These are phyloP conservation scores for Tanaodytes sp. DNA, from an alignment of 2,888 invertebrate species.

Conservation along the genomic window DNA sequence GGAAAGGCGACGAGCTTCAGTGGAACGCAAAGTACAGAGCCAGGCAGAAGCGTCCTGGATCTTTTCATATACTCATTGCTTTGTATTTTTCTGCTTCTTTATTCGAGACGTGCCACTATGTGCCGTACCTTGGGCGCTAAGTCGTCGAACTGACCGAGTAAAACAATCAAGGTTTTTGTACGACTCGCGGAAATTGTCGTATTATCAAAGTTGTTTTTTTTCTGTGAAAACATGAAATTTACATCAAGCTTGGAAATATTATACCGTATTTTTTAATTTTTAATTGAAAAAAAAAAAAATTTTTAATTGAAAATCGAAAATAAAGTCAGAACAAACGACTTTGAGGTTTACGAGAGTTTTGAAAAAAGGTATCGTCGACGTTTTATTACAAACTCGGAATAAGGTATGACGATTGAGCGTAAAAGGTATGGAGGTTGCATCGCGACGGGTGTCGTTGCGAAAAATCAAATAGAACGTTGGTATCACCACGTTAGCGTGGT, in stretches of 20 bases:
- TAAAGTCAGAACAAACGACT: no score
- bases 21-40: conserved; percentile 52
- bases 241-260: no score
- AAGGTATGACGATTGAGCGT: conserved; percentile 41
- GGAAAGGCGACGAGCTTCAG: conserved; percentile 64
- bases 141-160: no score
- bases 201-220: no score
- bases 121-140: conserved; percentile 44
- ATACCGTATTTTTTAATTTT: no score
- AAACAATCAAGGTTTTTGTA: no score
- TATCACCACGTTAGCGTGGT: conserved; percentile 32
- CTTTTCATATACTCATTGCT: conserved; percentile 54
- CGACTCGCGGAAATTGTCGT: no score
- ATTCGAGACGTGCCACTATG: conserved; percentile 43
- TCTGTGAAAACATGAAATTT: no score
- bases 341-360: conserved; percentile 27
- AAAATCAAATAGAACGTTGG: conserved; percentile 42
- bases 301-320: no score
- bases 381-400: conserved; percentile 47
- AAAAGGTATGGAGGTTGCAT: conserved; percentile 46
- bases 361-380: conserved; percentile 33
- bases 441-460: conserved; percentile 44
- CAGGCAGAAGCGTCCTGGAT: conserved; percentile 48
- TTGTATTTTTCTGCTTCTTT: conserved; percentile 48
- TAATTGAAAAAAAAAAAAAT: no score